Evolutionary conservation across 2,797 vertebrate species (phyloP).

Genomic region (Pogonophryne albipinna): DNA sequence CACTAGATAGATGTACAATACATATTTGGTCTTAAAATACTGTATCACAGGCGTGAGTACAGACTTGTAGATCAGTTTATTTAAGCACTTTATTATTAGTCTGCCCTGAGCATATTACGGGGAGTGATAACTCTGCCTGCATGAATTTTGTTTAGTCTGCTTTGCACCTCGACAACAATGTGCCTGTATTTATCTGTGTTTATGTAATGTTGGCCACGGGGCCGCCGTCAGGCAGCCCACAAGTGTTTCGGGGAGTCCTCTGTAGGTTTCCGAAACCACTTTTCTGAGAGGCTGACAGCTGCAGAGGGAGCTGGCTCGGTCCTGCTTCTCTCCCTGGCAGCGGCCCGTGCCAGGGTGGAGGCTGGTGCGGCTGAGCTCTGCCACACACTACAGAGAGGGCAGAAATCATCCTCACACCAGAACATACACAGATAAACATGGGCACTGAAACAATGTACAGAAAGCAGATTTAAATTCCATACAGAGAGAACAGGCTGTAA

Average conservation of each 20-base stretch:
- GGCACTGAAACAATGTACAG: constrained; percentile 30
- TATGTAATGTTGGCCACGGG: constrained; percentile 48
- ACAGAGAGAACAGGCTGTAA: neutral
- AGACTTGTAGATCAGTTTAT: constrained; percentile 48
- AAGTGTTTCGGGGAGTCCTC: constrained; percentile 59
- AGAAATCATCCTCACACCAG: constrained; percentile 50
- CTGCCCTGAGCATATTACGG: constrained; percentile 44
- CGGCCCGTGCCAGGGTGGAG: constrained; percentile 67
- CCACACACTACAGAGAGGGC: constrained; percentile 67
- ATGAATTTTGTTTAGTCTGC: constrained; percentile 54
- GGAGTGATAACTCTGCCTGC: constrained; percentile 47
- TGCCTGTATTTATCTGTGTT: constrained; percentile 58
- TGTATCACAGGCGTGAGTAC: constrained; percentile 28
- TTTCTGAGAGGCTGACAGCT: constrained; percentile 76
- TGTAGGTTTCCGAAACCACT: constrained; percentile 63
- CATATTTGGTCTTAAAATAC: neutral
- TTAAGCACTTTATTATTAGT: constrained; percentile 58
- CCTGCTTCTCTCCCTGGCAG: constrained; percentile 64
- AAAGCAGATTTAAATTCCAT: constrained; percentile 29
- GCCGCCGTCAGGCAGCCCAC: constrained; percentile 50
- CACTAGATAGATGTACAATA: neutral
- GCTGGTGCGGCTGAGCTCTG: constrained; percentile 59
- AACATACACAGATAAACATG: constrained; percentile 50
- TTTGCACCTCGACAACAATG: constrained; percentile 54
- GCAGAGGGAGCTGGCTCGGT: constrained; percentile 71